Evolutionary conservation across 1,140 invertebrate genomes (phyloP).

Genomic region (Dolichoris vasculosae): DNA sequence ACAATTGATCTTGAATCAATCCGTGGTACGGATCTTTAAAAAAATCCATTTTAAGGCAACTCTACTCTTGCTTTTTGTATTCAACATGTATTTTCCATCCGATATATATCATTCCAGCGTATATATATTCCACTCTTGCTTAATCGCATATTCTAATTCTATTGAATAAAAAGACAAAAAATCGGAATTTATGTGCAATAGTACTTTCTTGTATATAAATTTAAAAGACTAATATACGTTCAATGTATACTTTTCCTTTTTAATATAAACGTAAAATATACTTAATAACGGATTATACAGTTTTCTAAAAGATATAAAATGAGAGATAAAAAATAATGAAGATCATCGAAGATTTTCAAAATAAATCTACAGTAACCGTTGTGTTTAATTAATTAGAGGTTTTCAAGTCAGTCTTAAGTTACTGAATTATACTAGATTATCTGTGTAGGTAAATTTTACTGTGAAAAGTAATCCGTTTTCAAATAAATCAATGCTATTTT

Average conservation of each 20-base stretch:
- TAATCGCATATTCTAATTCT: neutral
- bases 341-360: constrained; percentile 18
- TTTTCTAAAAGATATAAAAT: constrained; percentile 35
- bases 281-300: constrained; percentile 7
- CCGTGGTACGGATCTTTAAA: constrained; percentile 37
- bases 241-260: constrained; percentile 3
- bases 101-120: too few relatives aligned
- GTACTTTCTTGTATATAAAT: constrained; percentile 16
- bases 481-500: constrained; percentile 17
- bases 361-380: constrained; percentile 23
- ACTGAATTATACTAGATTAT: constrained; percentile 16
- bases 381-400: constrained; percentile 13
- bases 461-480: constrained; percentile 29
- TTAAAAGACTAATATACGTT: constrained; percentile 40
- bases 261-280: constrained; percentile 11
- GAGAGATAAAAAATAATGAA: constrained; percentile 46
- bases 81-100: neutral
- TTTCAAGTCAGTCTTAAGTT: constrained; percentile 35
- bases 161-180: constrained; percentile 32
- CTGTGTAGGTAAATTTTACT: neutral
- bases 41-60: constrained; percentile 36
- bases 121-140: neutral
- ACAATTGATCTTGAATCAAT: constrained; percentile 4
- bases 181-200: constrained; percentile 7
- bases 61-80: neutral